Conservation (phyloP, 2,888 invertebrate species). For the Hemithea aestivaria region DNA sequence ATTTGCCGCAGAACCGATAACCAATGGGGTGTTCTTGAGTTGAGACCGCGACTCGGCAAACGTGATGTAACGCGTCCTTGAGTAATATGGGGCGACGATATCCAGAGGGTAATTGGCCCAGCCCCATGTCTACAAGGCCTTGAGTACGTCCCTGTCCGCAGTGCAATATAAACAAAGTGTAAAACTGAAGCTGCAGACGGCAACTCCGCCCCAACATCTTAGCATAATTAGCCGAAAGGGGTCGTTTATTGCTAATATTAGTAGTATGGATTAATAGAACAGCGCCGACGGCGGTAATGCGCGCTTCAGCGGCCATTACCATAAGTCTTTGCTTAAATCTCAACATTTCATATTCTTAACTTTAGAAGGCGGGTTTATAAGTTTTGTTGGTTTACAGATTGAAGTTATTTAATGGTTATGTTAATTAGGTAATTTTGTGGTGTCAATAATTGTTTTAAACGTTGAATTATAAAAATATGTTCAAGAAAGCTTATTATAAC, state of each 20-base stretch:
- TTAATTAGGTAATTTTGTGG: too few species aligned
- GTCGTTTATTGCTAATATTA: conserved; percentile 76
- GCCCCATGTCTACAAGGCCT: too few species aligned
- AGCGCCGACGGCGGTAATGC: conserved; percentile 31
- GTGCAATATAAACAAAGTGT: conserved; percentile 36
- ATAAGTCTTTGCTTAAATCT: conserved; percentile 45
- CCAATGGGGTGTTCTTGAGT: too few species aligned
- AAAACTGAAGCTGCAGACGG: conserved; percentile 53
- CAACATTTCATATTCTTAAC: conserved; percentile 23
- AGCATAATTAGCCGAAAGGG: conserved; percentile 74
- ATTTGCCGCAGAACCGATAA: too few species aligned
- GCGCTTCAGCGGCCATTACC: conserved; percentile 56
- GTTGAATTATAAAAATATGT: too few species aligned
- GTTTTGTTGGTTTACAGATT: conserved; percentile 6
- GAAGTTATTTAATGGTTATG: too few species aligned
- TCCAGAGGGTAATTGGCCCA: too few species aligned
- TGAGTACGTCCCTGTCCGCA: conserved; percentile 23
- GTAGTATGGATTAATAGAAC: conserved; percentile 70
- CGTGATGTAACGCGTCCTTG: too few species aligned
- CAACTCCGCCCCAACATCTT: conserved; percentile 61
- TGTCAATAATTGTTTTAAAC: too few species aligned
- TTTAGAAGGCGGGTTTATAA: conserved; percentile 18
- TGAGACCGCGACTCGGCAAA: too few species aligned
- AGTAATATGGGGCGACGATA: too few species aligned
- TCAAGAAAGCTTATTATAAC: too few species aligned